Conservation (phyloP, 2,888 invertebrate species). For the Synergus laeviventris region DNA sequence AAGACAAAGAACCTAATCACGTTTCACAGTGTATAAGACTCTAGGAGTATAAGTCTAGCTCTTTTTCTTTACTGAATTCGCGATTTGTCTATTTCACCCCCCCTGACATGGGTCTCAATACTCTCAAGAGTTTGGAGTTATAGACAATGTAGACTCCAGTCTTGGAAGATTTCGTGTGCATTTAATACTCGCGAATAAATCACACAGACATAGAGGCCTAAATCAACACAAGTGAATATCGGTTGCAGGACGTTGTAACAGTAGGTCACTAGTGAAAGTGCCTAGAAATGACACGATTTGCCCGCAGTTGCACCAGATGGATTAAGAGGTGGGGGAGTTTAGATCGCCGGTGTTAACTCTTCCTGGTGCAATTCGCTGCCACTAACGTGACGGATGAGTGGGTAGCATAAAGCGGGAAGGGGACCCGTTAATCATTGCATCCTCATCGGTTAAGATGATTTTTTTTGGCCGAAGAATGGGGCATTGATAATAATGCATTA, state of each 20-base stretch:
- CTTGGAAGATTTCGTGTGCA: neutral
- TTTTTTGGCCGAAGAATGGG: slow-evolving; percentile 23
- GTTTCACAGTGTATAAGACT: neutral
- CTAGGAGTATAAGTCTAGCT: neutral
- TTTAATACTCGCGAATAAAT: neutral
- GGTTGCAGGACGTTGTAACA: slow-evolving; percentile 63
- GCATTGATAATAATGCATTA: slow-evolving; percentile 17
- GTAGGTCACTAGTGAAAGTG: slow-evolving; percentile 75
- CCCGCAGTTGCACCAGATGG: slow-evolving; percentile 63
- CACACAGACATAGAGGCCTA: slow-evolving; percentile 35
- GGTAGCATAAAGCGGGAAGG: slow-evolving; percentile 24
- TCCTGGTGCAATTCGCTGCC: slow-evolving; percentile 63
- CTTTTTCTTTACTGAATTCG: slow-evolving; percentile 35
- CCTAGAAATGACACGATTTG: slow-evolving; percentile 70
- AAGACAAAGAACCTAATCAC: neutral
- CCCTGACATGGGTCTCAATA: slow-evolving; percentile 11
- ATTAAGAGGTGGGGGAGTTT: slow-evolving; percentile 55
- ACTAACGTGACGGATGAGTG: slow-evolving; percentile 33
- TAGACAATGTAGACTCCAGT: neutral
- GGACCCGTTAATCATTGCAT: slow-evolving; percentile 20
- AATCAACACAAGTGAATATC: slow-evolving; percentile 47
- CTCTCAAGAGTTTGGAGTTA: neutral
- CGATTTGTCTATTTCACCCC: slow-evolving; percentile 40
- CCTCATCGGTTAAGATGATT: slow-evolving; percentile 30
- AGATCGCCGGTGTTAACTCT: slow-evolving; percentile 61